Conservation (phyloP, 2,113 vertebrate genomes). For the Chloropsis cyanopogon region DNA sequence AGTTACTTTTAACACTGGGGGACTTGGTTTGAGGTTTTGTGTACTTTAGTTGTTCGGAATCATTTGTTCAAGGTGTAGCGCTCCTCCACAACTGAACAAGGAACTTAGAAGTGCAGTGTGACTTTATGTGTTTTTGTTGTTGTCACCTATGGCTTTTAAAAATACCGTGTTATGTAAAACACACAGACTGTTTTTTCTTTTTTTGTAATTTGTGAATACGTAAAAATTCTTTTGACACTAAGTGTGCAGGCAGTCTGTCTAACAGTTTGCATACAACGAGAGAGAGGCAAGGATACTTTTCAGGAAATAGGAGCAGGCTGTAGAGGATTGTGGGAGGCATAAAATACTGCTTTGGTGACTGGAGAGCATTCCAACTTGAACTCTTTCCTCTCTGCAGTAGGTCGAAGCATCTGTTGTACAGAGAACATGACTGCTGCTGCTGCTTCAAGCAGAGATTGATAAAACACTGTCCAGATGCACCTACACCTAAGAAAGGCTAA, state of each 20-base stretch:
- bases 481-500: not conserved
- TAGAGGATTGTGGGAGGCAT: not conserved
- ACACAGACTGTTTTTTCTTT: accelerated
- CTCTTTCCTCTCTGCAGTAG: not conserved
- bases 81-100: not conserved
- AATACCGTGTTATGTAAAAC: not conserved
- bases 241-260: not conserved
- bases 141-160: not conserved
- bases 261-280: not conserved
- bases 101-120: not conserved
- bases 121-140: not conserved
- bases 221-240: not conserved
- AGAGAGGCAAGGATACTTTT: not conserved
- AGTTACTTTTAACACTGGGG: not conserved
- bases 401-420: not conserved
- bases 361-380: not conserved
- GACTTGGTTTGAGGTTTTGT: not conserved
- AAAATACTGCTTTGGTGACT: not conserved
- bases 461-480: not conserved
- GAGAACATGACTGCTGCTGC: not conserved
- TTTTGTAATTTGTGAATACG: not conserved
- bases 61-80: not conserved
- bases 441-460: not conserved
- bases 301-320: not conserved
- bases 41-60: not conserved